phyloP scores from a whole-genome alignment of 2,888 invertebrate genomes.

The Lissocephala sabroskyi region DNA sequence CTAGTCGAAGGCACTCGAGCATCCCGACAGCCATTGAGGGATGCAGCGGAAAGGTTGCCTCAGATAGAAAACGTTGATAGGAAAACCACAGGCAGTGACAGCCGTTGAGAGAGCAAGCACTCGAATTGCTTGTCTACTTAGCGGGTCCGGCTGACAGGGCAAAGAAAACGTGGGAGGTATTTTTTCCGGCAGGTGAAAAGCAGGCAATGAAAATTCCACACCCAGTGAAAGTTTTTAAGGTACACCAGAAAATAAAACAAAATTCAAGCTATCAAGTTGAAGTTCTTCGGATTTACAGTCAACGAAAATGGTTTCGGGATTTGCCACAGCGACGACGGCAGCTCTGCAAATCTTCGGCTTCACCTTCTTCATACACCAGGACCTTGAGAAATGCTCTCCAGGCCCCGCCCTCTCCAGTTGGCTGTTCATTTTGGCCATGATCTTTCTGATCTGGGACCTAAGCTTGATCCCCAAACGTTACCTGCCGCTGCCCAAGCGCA shows the following conservation, averaged over 20 bases:
- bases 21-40: neutral
- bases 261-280: too few species aligned
- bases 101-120: neutral
- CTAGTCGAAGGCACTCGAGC: neutral
- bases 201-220: too few species aligned
- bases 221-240: too few species aligned
- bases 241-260: too few species aligned
- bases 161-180: neutral
- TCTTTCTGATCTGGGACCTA: constrained; percentile 23
- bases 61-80: neutral
- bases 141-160: neutral
- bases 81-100: constrained; percentile 4
- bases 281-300: too few species aligned
- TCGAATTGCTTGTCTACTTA: constrained; percentile 2
- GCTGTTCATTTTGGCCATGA: constrained; percentile 18
- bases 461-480: constrained; percentile 25
- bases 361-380: constrained; percentile 24
- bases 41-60: neutral
- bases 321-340: constrained; percentile 18
- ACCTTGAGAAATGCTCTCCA: constrained; percentile 12
- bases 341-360: constrained; percentile 29
- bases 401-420: constrained; percentile 7
- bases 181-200: too few species aligned
- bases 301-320: constrained; percentile 29
- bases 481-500: constrained; percentile 5